Evolutionary conservation across 2,797 vertebrate genomes (phyloP).

Genomic region (Moxostoma hubbsi): DNA sequence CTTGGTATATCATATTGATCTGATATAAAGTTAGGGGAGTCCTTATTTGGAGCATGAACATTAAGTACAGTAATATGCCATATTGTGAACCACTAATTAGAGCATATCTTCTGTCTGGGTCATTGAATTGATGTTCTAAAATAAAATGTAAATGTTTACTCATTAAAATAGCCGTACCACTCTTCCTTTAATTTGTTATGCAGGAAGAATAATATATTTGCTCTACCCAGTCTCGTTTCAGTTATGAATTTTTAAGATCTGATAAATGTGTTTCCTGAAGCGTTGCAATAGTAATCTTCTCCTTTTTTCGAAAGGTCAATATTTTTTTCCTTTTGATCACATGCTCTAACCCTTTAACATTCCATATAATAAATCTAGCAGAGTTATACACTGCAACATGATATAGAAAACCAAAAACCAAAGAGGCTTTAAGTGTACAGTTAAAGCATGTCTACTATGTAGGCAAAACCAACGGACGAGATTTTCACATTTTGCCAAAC

Average conservation of each 20-base stretch:
- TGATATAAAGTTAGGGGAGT: too few species aligned
- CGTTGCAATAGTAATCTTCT: not conserved
- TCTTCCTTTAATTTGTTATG: not conserved
- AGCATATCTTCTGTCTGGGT: conserved; percentile 12
- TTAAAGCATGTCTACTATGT: not conserved
- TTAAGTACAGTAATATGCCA: too few species aligned
- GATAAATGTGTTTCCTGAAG: not conserved
- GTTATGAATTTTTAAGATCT: not conserved
- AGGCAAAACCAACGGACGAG: not conserved
- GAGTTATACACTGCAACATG: not conserved
- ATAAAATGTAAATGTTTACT: conserved; percentile 3
- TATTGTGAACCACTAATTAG: not conserved
- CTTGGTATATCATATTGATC: too few species aligned
- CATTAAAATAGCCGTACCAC: not conserved
- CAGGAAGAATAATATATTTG: not conserved
- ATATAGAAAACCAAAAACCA: not conserved
- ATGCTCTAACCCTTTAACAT: too few species aligned
- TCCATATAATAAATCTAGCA: not conserved
- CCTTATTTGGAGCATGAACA: too few species aligned
- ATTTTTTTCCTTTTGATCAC: not conserved
- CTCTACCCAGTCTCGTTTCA: not conserved
- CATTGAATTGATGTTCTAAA: not conserved
- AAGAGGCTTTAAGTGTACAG: not conserved
- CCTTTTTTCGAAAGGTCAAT: not conserved
- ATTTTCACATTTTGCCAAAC: too few species aligned